Base-by-base conservation (phyloP, 1,140 invertebrate species). In the Procambarus clarkii region DNA sequence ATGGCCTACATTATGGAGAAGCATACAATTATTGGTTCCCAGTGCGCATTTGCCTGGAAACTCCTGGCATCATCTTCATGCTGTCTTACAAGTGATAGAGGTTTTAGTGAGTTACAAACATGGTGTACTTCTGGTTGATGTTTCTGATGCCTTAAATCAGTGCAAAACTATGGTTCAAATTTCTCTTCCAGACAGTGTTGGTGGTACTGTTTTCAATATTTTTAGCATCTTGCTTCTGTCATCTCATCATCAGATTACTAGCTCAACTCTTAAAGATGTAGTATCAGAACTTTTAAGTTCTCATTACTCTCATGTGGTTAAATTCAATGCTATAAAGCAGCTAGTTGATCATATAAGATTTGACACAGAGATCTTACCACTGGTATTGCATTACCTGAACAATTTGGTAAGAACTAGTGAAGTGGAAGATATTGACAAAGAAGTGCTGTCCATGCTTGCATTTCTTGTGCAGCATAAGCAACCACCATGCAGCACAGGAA, bases 311-410 rank as follows among this genome's bases (percentile, higher is more conserved):
- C 58, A 78, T 54, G 15, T 24, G 1, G 60, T 83, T 78, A 91
- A 91, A 78, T 64, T 91, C 24, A 69, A n/a, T 11, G 79, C 86
- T 69, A 11, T 91, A 18, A 54, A 54, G 18, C 50, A 79, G 21
- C 11, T 91, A 18, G 21, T 86, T 15, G 60, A 86, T 21, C 34
- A 86, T 50, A n/a, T n/a, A 71, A 86, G 90, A n/a, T 91, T 91
- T 87, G 90, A 91, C 50, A 82, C 48, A 54, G 78, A 91, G 45
- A 60, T 91, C 24, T 78, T 91, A 24, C 78, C 83, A 48, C 21
- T 74, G 34, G n/a, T 87, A 24, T 48, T 91, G 45, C 78, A 81
- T 2, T 87, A 76, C 24, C 34, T 91, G 11, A 71, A 81, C 46
- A 21, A 18, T 8, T 45, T 91, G 5, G 50, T 86, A 21, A 60